Evolutionary conservation across 2,888 invertebrate species (phyloP), one percentile per base, ranked within the genome.

Genomic region (Papilio gigon): DNA sequence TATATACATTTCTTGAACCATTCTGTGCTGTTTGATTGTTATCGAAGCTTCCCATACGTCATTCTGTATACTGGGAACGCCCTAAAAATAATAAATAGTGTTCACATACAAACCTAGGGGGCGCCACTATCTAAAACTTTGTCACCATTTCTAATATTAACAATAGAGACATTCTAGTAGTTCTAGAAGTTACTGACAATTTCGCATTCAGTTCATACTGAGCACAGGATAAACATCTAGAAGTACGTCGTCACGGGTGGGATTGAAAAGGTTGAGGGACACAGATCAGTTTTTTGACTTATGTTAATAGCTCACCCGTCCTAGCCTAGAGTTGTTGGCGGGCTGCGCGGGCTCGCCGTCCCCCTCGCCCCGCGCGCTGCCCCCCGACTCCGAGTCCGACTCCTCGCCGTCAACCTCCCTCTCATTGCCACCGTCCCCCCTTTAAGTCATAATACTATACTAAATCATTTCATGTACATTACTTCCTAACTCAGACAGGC

Each of bases 1-100:
- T 78, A 88, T 89, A 67, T 91, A 92, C 78, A 93, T 87, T 72
- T 93, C 94, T 72, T 93, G 90, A 33, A 93, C 84, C 72, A 93
- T 85, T 76, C 94, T 89, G 50, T 94, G 93, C 76, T 94, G 94
- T 78, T 94, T 91, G 72, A 95, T 93, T 5, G 94, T 94, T 61
- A 95, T 94, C 22, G 94, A 87, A 12, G 95, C 95, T 79, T 95
- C 95, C 94, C 95, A 94, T 30, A 95, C 93, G 76, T 95, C 95
- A 72, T 93, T 93, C 73, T 92, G 92, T 67, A 88, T 87, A 78
- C 84, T 84, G 71, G 87, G 81, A 67, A 85, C 73, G 64, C 83
- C 85, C 85, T 88, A 82, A 25, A 65, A 65, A 35, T 17, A n/a
- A 27, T 22, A n/a, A 59, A 37, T 35, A 59, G 14, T 37, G n/a